phyloP scores from a whole-genome alignment of 2,113 vertebrate species.

The Lepus europaeus region DNA sequence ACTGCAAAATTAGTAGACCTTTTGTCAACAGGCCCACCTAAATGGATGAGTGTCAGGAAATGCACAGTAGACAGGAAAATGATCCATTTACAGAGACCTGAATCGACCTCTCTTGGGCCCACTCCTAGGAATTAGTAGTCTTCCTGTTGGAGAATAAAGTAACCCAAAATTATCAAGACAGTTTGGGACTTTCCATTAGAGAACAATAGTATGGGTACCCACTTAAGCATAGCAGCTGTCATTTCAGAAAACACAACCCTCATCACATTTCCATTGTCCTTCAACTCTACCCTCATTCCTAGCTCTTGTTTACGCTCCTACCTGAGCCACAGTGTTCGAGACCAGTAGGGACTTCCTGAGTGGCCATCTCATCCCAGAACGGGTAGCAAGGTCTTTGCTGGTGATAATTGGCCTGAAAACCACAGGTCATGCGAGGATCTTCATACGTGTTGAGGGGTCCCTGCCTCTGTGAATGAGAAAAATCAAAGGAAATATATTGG shows the following conservation, averaged over 20 bases:
- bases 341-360: constrained; percentile 96
- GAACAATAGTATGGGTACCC: constrained; percentile 30
- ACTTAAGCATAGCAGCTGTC: not conserved
- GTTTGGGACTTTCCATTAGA: constrained; percentile 2
- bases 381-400: constrained; percentile 89
- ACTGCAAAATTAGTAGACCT: not conserved
- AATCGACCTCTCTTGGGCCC: not conserved
- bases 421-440: constrained; percentile 89
- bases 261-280: not conserved
- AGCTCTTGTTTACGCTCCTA: constrained; percentile 84
- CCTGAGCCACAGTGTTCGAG: constrained; percentile 91
- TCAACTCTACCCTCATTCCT: not conserved
- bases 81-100: not conserved
- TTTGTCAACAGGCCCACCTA: not conserved
- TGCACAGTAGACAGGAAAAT: not conserved
- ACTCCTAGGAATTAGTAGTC: not conserved
- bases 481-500: not conserved
- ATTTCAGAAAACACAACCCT: not conserved
- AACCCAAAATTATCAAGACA: not conserved
- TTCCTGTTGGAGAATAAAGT: constrained; percentile 55
- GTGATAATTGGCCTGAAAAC: constrained; percentile 90
- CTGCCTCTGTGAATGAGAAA: constrained; percentile 88
- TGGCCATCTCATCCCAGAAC: constrained; percentile 90
- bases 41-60: not conserved
- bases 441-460: constrained; percentile 86